Percentiles rank a stretch among this genome's conserved stretches.
phyloP scores from a whole-genome alignment of 2,888 invertebrate species.

The Didymodactylos carnosus region DNA sequence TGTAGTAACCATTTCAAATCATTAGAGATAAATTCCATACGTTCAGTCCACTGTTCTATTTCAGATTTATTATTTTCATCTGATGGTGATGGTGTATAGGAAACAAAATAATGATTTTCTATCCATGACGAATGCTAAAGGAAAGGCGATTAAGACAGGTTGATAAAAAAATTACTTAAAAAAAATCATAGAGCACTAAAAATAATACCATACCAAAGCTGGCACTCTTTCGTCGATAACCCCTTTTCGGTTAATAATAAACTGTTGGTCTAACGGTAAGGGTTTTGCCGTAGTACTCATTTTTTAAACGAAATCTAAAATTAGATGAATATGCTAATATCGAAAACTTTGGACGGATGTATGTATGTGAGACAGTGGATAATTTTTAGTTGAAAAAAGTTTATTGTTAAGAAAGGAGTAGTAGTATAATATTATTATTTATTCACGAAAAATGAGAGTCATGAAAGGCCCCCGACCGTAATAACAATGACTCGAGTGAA shows the following conservation, averaged over 20 bases:
- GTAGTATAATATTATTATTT: too few species aligned
- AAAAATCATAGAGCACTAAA: too few species aligned
- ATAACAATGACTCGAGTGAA: too few species aligned
- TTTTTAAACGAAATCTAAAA: too few species aligned
- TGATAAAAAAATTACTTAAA: background rate
- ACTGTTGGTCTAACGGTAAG: background rate
- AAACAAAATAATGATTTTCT: conserved; percentile 40
- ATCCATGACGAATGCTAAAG: conserved; percentile 43
- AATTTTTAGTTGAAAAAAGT: too few species aligned
- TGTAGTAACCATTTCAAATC: conserved; percentile 51
- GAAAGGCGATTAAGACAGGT: background rate
- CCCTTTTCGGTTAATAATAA: background rate
- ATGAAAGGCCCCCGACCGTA: too few species aligned
- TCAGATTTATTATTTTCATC: conserved; percentile 21
- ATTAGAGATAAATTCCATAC: conserved; percentile 43
- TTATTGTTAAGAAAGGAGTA: too few species aligned
- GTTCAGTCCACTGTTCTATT: conserved; percentile 48
- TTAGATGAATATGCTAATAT: too few species aligned
- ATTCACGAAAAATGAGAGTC: too few species aligned
- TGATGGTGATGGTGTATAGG: conserved; percentile 39
- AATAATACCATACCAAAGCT: background rate
- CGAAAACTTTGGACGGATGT: too few species aligned
- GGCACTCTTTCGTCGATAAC: background rate
- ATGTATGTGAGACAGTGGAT: too few species aligned
- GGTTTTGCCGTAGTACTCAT: too few species aligned